Conservation (phyloP, 2,888 invertebrate genomes). For the Subacronicta megacephala region DNA sequence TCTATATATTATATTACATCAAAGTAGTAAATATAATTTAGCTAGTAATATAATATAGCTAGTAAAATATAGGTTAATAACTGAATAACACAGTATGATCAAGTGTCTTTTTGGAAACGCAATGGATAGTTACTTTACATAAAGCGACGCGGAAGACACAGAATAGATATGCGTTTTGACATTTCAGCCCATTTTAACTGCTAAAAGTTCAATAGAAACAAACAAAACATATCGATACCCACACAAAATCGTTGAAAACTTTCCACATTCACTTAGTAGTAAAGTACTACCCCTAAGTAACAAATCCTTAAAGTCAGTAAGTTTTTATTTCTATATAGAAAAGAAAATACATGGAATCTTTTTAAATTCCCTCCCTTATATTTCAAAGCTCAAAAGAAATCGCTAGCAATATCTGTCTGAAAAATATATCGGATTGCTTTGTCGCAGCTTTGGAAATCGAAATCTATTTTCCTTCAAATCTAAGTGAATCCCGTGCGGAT, state of each 20-base stretch:
- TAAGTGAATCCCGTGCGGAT: slow-evolving; percentile 90
- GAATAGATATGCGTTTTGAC: too few species aligned
- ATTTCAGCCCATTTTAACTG: background rate
- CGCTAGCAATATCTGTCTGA: slow-evolving; percentile 90
- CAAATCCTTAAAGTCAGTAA: slow-evolving; percentile 46
- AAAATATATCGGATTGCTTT: slow-evolving; percentile 90
- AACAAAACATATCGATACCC: slow-evolving; percentile 43
- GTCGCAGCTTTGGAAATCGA: slow-evolving; percentile 90
- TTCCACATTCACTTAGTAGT: slow-evolving; percentile 52
- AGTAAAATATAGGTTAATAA: too few species aligned
- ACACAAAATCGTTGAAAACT: slow-evolving; percentile 51
- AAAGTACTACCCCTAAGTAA: slow-evolving; percentile 37
- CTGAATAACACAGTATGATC: too few species aligned
- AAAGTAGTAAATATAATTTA: background rate
- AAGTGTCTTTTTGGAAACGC: too few species aligned
- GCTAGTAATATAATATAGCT: too few species aligned
- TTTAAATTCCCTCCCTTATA: slow-evolving; percentile 86
- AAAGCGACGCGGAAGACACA: too few species aligned
- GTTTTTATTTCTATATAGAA: slow-evolving; percentile 65
- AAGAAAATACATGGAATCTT: slow-evolving; percentile 80
- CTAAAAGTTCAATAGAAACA: background rate
- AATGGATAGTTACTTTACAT: too few species aligned
- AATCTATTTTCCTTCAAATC: slow-evolving; percentile 90
- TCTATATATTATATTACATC: slow-evolving; percentile 1
- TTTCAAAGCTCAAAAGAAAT: slow-evolving; percentile 90